phyloP scores from a whole-genome alignment of 1,140 invertebrate species.

The Vanessa tameamea region DNA sequence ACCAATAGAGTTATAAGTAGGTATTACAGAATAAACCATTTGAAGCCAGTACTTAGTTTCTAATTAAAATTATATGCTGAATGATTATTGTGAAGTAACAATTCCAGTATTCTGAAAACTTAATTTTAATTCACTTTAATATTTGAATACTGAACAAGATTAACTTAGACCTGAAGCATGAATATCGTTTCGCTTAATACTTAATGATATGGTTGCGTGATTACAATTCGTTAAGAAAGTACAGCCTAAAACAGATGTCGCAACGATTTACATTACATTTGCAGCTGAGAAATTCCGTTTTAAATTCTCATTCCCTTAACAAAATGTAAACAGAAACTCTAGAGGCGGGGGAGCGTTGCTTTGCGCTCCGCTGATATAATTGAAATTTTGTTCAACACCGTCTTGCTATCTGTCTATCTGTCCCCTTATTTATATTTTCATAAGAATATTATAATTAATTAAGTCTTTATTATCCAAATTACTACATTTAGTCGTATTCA shows the following conservation, averaged over 20 bases:
- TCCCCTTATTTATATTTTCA: conserved; percentile 63
- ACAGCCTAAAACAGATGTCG: conserved; percentile 40
- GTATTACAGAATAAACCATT: no score
- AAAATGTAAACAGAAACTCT: conserved; percentile 72
- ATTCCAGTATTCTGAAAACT: neutral
- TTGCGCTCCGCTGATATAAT: conserved; percentile 62
- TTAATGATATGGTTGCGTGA: conserved; percentile 33
- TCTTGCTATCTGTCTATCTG: conserved; percentile 59
- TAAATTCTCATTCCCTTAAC: conserved; percentile 74
- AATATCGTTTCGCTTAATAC: conserved; percentile 7
- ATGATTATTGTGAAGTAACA: neutral
- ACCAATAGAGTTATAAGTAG: no score
- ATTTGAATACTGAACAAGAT: neutral
- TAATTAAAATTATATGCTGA: neutral
- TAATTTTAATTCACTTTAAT: neutral
- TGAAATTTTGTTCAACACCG: conserved; percentile 66
- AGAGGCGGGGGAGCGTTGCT: conserved; percentile 44
- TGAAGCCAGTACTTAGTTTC: no score
- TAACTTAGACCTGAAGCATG: neutral
- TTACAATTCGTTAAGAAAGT: conserved; percentile 36
- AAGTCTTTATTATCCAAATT: conserved; percentile 46
- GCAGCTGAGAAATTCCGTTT: conserved; percentile 67
- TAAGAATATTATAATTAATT: conserved; percentile 61
- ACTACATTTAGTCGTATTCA: conserved; percentile 13
- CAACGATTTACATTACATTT: conserved; percentile 64